phyloP scores from a whole-genome alignment of 2,797 vertebrate species.

The Hoplostethus atlanticus region DNA sequence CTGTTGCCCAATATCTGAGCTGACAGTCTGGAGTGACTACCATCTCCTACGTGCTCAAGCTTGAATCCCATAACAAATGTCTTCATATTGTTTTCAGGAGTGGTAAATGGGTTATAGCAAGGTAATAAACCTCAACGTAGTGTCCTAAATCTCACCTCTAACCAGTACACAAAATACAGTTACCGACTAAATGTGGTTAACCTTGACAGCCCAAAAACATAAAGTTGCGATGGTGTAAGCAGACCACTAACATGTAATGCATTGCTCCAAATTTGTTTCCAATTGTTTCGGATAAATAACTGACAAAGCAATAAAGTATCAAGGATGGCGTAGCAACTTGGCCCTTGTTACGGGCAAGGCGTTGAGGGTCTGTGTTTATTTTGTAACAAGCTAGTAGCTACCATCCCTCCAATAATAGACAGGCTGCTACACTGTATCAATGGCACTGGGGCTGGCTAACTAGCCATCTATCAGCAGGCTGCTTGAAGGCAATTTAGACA shows the following conservation, averaged over 20 bases:
- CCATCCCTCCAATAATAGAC: slow-evolving; percentile 62
- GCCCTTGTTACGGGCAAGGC: slow-evolving; percentile 12
- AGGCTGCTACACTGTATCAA: slow-evolving; percentile 65
- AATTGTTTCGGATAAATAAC: slow-evolving; percentile 2
- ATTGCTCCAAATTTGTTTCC: slow-evolving; percentile 11
- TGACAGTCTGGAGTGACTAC: not conserved
- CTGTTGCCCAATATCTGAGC: not conserved
- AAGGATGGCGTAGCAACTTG: not conserved
- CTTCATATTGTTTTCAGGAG: not conserved
- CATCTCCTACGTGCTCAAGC: not conserved
- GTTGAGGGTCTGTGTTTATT: slow-evolving; percentile 57
- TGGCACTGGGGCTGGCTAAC: slow-evolving; percentile 72
- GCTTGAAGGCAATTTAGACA: slow-evolving; percentile 53
- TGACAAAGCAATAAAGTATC: not conserved
- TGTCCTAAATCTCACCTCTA: slow-evolving; percentile 9
- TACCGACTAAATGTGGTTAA: slow-evolving; percentile 29
- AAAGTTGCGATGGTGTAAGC: slow-evolving; percentile 64
- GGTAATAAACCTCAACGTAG: not conserved
- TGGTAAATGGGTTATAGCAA: slow-evolving; percentile 17
- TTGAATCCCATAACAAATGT: slow-evolving; percentile 19
- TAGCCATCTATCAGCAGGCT: slow-evolving; percentile 73
- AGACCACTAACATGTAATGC: slow-evolving; percentile 34
- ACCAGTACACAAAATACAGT: slow-evolving; percentile 33
- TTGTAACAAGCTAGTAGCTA: slow-evolving; percentile 50
- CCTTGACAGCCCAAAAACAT: slow-evolving; percentile 58